Percentiles rank a stretch among this genome's conserved stretches.
Evolutionary conservation across 2,113 vertebrate genomes (phyloP).

Genomic region (Ctenomys sociabilis): DNA sequence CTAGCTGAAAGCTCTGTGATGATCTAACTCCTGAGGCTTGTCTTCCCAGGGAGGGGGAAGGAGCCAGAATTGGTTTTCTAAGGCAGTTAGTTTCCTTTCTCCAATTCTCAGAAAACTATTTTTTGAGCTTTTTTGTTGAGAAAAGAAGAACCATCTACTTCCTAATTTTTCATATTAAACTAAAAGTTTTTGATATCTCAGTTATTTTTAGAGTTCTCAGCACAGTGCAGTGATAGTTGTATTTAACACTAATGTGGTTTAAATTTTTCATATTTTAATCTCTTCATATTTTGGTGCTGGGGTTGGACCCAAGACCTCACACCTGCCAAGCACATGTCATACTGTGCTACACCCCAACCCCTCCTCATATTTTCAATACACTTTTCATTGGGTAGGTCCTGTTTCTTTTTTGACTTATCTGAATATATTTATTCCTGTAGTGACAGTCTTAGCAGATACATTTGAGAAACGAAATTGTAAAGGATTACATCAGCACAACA

Average conservation of each 20-base stretch:
- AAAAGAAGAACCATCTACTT: constrained; percentile 1
- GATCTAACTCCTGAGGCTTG: neutral
- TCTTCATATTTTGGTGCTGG: neutral
- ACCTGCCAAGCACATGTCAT: neutral
- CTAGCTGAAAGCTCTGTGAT: neutral
- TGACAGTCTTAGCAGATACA: neutral
- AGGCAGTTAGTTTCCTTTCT: constrained; percentile 34
- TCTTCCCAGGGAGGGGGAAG: neutral
- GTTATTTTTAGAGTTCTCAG: constrained; percentile 44
- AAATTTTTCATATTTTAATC: constrained; percentile 31
- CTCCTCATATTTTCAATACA: constrained; percentile 14
- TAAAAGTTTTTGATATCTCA: neutral
- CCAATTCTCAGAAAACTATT: neutral
- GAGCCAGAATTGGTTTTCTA: neutral
- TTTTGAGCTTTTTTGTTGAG: constrained; percentile 57
- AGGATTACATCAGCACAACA: neutral
- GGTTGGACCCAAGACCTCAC: neutral
- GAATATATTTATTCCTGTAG: neutral
- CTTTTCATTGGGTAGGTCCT: neutral
- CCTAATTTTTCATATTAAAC: constrained; percentile 11
- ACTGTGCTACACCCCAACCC: neutral
- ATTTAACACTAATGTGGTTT: neutral
- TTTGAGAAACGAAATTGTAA: constrained; percentile 32
- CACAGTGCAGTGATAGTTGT: neutral
- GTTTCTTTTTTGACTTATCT: constrained; percentile 12